Conservation (phyloP, 1,140 invertebrate genomes). For the Plectus sambesii region DNA sequence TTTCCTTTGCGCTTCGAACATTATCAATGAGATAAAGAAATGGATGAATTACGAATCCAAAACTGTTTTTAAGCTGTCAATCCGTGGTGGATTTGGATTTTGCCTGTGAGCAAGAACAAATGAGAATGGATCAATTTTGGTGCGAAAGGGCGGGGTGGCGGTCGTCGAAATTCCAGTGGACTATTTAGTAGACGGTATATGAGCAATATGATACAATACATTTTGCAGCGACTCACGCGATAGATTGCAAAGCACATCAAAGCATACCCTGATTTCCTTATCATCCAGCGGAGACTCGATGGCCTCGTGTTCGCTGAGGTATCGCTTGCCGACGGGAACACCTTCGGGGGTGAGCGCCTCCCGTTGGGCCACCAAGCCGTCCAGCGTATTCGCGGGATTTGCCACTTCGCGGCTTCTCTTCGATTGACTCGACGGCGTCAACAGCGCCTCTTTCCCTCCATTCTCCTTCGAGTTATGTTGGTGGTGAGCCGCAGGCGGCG, state of each 20-base stretch:
- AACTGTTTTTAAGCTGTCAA: conserved; percentile 13
- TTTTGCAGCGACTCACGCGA: conserved; percentile 1
- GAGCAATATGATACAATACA: not conserved
- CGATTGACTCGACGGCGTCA: not conserved
- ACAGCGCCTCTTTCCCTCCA: no score
- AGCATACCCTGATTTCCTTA: conserved; percentile 36
- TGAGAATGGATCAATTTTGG: conserved; percentile 7
- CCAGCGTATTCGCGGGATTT: conserved; percentile 39
- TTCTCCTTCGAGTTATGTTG: no score
- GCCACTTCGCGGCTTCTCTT: conserved; percentile 31
- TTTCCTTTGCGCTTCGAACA: conserved; percentile 5
- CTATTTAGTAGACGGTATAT: conserved; percentile 3
- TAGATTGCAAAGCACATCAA: no score
- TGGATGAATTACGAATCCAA: no score
- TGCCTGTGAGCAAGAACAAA: conserved; percentile 7
- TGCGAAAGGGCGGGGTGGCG: no score
- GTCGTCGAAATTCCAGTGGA: no score
- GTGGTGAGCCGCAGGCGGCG: no score
- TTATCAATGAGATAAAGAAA: conserved; percentile 11
- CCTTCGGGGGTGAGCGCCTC: conserved; percentile 34
- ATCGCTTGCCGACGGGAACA: conserved; percentile 35
- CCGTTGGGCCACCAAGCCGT: conserved; percentile 41
- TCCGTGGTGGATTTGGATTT: not conserved
- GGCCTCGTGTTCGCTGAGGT: conserved; percentile 39
- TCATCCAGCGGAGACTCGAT: conserved; percentile 45